Base-by-base conservation (phyloP, 2,888 invertebrate species). In the Sipunculus nudus region DNA sequence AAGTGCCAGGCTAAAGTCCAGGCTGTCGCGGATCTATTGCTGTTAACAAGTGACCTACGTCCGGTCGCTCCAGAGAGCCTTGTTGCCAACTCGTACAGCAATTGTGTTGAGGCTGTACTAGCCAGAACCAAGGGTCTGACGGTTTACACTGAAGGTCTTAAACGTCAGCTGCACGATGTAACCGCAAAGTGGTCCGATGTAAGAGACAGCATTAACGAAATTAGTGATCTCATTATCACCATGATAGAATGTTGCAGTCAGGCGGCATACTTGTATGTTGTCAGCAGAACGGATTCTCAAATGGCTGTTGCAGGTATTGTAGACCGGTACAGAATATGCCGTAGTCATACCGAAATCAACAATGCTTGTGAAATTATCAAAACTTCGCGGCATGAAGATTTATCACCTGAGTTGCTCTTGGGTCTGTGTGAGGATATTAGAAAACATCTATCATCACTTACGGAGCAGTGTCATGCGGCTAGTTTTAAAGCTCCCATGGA, bases 21-120 rank as follows among this genome's bases (percentile, higher is more conserved):
- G 66, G 70, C 78, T 3, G 75, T 80, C 13, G 80, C 79, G 4
- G 81, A 82, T 60, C 63, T 82, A 21, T 72, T 82, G 3, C 74
- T 82, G 19, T 68, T 81, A 3, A 76, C 79, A 6, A 77, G 77
- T 53, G 76, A 77, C 52, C 71, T 77, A 1, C 73, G 79, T 16
- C 80, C 81, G n/a, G 77, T 82, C 38, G 69, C 67, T 53, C 74
- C 76, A 41, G 73, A 76, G 28, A 70, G 68, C 23, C 53, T 64
- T 39, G 68, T 72, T 39, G 63, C 64, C 1, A 68, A 70, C 40
- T 68, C 72, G 13, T 70, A 65, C 47, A 58, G 67, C 13, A 64
- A 70, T 21, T 74, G 72, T 56, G 67, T 73, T 3, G 78, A 78
- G 28, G 63, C 70, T 23, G 73, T 78, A 5, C 63, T 74, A 13